These are phyloP conservation scores for Elanoides forficatus DNA, from an alignment of 2,113 vertebrate genomes.

Conservation along the genomic window DNA sequence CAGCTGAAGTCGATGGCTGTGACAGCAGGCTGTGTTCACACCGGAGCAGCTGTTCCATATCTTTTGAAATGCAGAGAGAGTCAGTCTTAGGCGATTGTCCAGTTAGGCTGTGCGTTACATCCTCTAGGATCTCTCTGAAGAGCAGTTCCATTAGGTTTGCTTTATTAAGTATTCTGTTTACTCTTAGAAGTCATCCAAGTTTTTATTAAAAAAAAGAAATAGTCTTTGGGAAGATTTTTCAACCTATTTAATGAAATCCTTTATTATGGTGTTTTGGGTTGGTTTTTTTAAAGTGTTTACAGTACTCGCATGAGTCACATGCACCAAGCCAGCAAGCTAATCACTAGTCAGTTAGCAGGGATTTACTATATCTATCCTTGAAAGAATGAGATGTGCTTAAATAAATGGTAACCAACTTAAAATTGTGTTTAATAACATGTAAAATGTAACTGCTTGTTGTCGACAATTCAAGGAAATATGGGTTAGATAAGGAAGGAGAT, in stretches of 20 bases:
- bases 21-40: not conserved
- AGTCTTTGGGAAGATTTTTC: not conserved
- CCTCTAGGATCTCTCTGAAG: not conserved
- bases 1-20: not conserved
- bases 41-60: not conserved
- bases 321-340: not conserved
- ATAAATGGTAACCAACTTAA: not conserved
- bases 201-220: not conserved
- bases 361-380: not conserved
- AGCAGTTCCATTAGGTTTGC: not conserved
- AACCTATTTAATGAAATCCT: not conserved
- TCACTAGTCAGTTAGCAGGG: not conserved
- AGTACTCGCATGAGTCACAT: not conserved
- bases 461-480: constrained; percentile 48
- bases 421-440: constrained; percentile 15
- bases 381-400: not conserved
- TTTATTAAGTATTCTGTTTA: not conserved
- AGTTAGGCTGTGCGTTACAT: not conserved
- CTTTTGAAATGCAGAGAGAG: not conserved
- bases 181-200: not conserved
- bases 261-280: not conserved
- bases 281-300: not conserved
- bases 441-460: not conserved
- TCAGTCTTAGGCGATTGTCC: not conserved
- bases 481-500: constrained; percentile 43